These are phyloP conservation scores for Drosophila asahinai DNA, from an alignment of 1,140 invertebrate species.

Conservation along the genomic window DNA sequence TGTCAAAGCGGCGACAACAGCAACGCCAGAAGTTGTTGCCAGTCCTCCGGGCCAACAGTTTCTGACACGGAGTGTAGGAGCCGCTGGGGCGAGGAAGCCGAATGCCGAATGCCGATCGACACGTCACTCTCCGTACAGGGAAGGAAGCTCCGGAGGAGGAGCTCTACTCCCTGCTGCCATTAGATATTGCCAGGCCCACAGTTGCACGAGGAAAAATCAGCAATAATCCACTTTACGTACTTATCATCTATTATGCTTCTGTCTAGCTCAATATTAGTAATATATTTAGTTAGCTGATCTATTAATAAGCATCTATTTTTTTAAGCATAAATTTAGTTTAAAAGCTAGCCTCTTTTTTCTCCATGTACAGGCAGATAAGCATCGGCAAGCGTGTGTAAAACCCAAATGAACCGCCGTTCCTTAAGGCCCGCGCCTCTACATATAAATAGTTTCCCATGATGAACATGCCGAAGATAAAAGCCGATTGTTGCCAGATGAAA, in stretches of 20 bases:
- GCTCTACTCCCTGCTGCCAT: slow-evolving; percentile 14
- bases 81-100: slow-evolving; percentile 33
- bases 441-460: slow-evolving; percentile 41
- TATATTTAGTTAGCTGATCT: too few species aligned
- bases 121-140: slow-evolving; percentile 51
- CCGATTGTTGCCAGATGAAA: slow-evolving; percentile 41
- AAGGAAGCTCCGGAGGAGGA: background rate
- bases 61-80: slow-evolving; percentile 46
- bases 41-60: slow-evolving; percentile 56
- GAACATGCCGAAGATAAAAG: slow-evolving; percentile 33
- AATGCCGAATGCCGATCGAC: slow-evolving; percentile 72
- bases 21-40: slow-evolving; percentile 70
- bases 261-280: too few species aligned
- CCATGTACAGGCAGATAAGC: slow-evolving; percentile 16
- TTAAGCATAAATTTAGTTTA: too few species aligned
- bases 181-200: slow-evolving; percentile 14
- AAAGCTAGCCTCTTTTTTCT: slow-evolving; percentile 2
- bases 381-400: slow-evolving; percentile 35
- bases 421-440: slow-evolving; percentile 2
- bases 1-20: slow-evolving; percentile 79
- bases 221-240: background rate
- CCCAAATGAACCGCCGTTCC: slow-evolving; percentile 22
- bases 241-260: too few species aligned
- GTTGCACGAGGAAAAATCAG: background rate
- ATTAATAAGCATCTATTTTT: too few species aligned